Evolutionary conservation across 2,888 invertebrate genomes (phyloP), one percentile per base, ranked within the genome.

Genomic region (Noctua janthe): DNA sequence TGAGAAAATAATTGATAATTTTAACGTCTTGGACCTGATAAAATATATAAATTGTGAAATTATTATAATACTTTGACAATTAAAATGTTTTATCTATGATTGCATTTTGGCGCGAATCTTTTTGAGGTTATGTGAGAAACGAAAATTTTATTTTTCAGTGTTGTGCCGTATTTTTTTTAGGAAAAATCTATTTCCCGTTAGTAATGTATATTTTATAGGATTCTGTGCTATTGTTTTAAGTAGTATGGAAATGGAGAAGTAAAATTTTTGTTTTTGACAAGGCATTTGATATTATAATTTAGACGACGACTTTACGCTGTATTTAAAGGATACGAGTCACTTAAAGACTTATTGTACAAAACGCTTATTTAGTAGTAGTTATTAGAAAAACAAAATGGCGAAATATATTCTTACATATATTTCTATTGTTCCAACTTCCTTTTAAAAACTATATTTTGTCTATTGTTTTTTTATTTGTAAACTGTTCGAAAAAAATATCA

Each of bases 251-350:
- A 49, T 73, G n/a, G 23, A 62, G 56, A 51, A 71, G 23, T 74
- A 80, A 71, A 54, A 70, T 72, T 74, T 83, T 82, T 71, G 72
- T 80, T 82, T 84, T 83, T 82, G 79, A 29, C 64, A 78, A 13
- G 43, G 23, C 43, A 71, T 79, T 71, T 67, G 71, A 51, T 71
- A 35, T 39, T 49, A 75, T 54, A 70, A 70, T 62, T 72, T 54
- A 54, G 70, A 77, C 86, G 87, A 94, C 92, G 93, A 94, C 94
- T 74, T 74, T 87, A 77, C 49, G 95, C 95, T 91, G 81, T 91
- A 81, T 80, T 90, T 78, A 89, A 92, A 81, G 94, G 95, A 94
- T 87, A 89, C 85, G 94, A 94, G 90, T 89, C 91, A 90, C 92
- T 85, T 76, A 59, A 75, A 87, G 71, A 82, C 81, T 89, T 88